Evolutionary conservation across 35 echinoderm and acorn worm genomes (phyloP), one percentile per base, ranked within the genome.

Genomic region (Hemicentrotus pulcherrimus): DNA sequence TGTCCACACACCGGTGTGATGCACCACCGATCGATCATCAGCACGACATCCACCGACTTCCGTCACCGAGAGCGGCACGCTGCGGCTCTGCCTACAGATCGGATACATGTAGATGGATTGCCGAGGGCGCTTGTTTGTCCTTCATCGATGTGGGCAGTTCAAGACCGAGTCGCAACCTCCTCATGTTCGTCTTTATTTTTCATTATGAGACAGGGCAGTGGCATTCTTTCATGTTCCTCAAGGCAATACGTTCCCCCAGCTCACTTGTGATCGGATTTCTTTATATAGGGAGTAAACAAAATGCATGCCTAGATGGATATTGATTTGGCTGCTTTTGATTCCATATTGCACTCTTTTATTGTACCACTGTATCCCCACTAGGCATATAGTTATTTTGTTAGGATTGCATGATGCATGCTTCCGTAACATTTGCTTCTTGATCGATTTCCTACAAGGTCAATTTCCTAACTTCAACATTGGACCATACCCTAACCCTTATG

Each of bases 1-100:
- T 78, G 65, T 78, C 65, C 65, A 78, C 65, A 78, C 65, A 78
- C 65, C 22, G 28, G 65, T 78, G 65, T 78, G 65, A 78, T 78
- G 65, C 28, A 78, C 65, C 65, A 78, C 28, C 65, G 65, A 78
- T 78, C 65, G 65, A 78, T 78, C 65, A 78, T 78, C 65, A 5
- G 6, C 65, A n/a, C 65, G 28, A 78, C 65, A 28, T 78, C 65
- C 65, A n/a, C 65, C 65, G 65, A 28, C 65, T 78, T 78, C 65
- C 65, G 65, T 78, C 65, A n/a, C 65, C 19, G 65, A 78, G 24
- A 78, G 65, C 19, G 65, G 28, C 15, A 6, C 2, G 50, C 65
- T 4, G 7, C 19, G 22, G 28, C 65, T 59, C 65, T 8, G 22
- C 65, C 65, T 78, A 6, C 65, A 78, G 65, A 78, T 78, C 65